Base-by-base conservation (phyloP, 2,113 vertebrate genomes). In the Scortum barcoo region DNA sequence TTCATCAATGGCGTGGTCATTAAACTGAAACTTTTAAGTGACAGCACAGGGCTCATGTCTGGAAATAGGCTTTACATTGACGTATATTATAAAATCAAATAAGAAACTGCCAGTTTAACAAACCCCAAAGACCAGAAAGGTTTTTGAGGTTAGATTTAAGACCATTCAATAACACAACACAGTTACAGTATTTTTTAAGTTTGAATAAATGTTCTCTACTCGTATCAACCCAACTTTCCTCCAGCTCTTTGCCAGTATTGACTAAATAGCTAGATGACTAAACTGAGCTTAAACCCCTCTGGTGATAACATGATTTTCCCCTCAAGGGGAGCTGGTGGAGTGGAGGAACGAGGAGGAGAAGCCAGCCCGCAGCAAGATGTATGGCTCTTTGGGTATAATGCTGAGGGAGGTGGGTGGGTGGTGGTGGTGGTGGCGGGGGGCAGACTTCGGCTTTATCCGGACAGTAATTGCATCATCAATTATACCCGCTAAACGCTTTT, bases 401-500 rank as follows among this genome's bases (percentile, higher is more conserved):
- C 77, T 81, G 48, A 72, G 87, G 82, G 79, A n/a, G n/a, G n/a
- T n/a, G n/a, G n/a, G n/a, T n/a, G n/a, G n/a, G n/a, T n/a, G n/a
- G n/a, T n/a, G n/a, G n/a, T n/a, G n/a, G n/a, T n/a, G n/a, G n/a
- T n/a, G n/a, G n/a, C n/a, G 48, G 74, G 81, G 83, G 84, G 67
- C 74, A 81, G 87, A 87, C 87, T 76, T 91, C 22, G 61, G 80
- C 83, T 87, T 89, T 86, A 89, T 87, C 86, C 48, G 40, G 79
- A 84, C 81, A 87, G 86, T 93, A 93, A 94, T 93, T 91, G 86
- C 89, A 90, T 91, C 91, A 94, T 94, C 93, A 92, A 88, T 95
- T 89, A 92, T 84, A 85, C 66, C 74, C 53, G 81, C 86, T 89
- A 94, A 92, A 93, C 3, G 81, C 82, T 91, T 89, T 89, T 90